phyloP scores from a whole-genome alignment of 1,140 invertebrate species.

The Oryctes rhinoceros region DNA sequence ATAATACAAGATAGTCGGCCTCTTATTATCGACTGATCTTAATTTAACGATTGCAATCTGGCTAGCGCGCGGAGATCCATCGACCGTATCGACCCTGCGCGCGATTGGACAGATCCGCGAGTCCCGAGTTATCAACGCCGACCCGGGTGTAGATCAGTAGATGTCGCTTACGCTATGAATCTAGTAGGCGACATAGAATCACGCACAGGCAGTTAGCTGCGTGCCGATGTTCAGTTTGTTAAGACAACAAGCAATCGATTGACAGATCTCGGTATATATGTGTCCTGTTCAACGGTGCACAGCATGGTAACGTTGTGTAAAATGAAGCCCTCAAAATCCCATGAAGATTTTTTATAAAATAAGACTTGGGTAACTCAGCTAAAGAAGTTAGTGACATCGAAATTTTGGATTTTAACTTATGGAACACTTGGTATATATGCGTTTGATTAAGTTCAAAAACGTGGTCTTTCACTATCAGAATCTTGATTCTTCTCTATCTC shows the following conservation, averaged over 20 bases:
- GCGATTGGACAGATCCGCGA: conserved; percentile 44
- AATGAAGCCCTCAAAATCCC: neutral
- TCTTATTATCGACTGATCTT: conserved; percentile 42
- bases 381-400: no score
- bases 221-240: conserved; percentile 54
- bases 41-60: conserved; percentile 50
- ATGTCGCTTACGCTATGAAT: conserved; percentile 48
- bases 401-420: no score
- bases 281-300: conserved; percentile 41
- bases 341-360: no score
- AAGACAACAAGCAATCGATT: conserved; percentile 49
- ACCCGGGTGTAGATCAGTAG: conserved; percentile 45
- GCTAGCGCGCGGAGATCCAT: conserved; percentile 42
- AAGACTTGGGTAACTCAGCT: no score
- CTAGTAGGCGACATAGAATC: conserved; percentile 51
- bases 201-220: conserved; percentile 54
- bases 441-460: no score
- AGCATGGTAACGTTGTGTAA: conserved; percentile 5
- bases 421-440: no score
- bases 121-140: conserved; percentile 44
- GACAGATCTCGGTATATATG: conserved; percentile 51
- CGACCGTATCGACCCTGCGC: conserved; percentile 46
- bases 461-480: no score
- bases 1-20: conserved; percentile 25
- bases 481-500: no score